These are phyloP conservation scores for Linepithema humile DNA, from an alignment of 1,140 invertebrate genomes.

Conservation along the genomic window DNA sequence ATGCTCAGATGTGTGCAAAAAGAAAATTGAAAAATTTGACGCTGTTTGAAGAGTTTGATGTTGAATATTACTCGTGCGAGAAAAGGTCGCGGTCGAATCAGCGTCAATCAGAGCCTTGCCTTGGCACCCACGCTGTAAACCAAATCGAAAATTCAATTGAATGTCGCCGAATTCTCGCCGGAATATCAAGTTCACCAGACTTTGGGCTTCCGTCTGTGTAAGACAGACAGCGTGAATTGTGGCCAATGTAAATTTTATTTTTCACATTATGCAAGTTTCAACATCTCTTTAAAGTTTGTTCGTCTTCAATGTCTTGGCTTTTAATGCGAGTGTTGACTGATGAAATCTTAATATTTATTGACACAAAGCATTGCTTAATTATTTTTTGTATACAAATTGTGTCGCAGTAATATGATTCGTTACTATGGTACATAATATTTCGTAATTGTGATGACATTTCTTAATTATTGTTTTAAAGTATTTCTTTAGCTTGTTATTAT, in stretches of 20 bases:
- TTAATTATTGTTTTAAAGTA: not conserved
- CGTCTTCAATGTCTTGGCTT: not conserved
- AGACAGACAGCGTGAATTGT: not conserved
- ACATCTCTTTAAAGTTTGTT: not conserved
- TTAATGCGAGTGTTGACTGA: not conserved
- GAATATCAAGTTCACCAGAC: conserved; percentile 66
- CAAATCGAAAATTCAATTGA: conserved; percentile 75
- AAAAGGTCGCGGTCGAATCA: conserved; percentile 74
- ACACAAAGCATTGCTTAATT: not conserved
- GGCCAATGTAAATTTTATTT: conserved; percentile 4
- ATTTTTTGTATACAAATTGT: not conserved
- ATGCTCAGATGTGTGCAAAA: not conserved
- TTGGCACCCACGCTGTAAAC: conserved; percentile 66
- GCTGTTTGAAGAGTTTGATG: conserved; percentile 64
- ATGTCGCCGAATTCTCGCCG: conserved; percentile 63
- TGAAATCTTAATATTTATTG: not conserved
- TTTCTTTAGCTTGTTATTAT: not conserved
- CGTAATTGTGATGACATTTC: not conserved
- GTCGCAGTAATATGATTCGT: not conserved
- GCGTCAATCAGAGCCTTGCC: conserved; percentile 70
- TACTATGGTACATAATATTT: not conserved
- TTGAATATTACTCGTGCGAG: conserved; percentile 69
- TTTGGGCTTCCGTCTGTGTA: not conserved
- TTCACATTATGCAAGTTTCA: conserved; percentile 24
- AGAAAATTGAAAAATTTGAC: not conserved